A percentile compares a stretch with the other conserved stretches of the same genome.
Conservation (phyloP, 2,113 vertebrate species). For the Verasper variegatus region DNA sequence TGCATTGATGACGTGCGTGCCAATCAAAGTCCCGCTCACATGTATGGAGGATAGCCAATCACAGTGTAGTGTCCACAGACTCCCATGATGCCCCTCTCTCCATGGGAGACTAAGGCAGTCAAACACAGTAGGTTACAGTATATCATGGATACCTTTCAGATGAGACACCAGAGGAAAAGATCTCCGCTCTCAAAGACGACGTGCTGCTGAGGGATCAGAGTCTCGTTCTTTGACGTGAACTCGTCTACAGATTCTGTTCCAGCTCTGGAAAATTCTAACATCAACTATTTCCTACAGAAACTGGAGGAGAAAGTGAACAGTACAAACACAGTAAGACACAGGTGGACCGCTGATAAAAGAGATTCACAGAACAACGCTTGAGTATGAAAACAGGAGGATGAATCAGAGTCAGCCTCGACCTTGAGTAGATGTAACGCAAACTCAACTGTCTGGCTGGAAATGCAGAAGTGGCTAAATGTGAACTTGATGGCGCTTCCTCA, state of each 20-base stretch:
- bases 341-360: background rate
- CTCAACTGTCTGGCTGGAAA: too few relatives aligned
- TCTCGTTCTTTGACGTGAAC: too few relatives aligned
- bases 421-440: too few relatives aligned
- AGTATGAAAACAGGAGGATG: too few relatives aligned
- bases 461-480: too few relatives aligned
- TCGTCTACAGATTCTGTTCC: background rate
- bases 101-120: conserved; percentile 81
- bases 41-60: conserved; percentile 70
- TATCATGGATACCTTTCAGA: conserved; percentile 57
- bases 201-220: background rate
- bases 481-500: background rate
- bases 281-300: background rate
- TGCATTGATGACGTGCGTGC: background rate
- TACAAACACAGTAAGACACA: background rate
- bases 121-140: conserved; percentile 77
- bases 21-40: conserved; percentile 36
- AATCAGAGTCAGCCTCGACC: background rate
- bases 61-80: conserved; percentile 82
- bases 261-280: background rate
- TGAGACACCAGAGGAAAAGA: conserved; percentile 58
- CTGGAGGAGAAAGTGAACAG: background rate
- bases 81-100: conserved; percentile 80
- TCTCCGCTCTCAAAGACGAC: conserved; percentile 26
- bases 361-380: conserved; percentile 10